Base-by-base conservation (phyloP, 2,888 invertebrate genomes). In the Dorcus parallelipipedus region DNA sequence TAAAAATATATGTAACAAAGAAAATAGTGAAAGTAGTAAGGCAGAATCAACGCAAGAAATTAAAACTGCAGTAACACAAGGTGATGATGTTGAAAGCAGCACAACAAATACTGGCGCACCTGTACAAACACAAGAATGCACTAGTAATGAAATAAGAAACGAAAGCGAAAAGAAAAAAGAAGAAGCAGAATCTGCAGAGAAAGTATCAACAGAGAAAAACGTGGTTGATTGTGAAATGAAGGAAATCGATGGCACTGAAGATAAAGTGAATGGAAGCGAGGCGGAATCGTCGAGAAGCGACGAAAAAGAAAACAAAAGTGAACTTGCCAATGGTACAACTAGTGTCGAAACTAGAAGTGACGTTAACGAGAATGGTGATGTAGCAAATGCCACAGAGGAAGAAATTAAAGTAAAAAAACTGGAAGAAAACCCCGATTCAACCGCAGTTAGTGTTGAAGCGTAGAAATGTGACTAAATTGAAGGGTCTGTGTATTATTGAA, bases 401-500 rank as follows among this genome's bases (percentile, higher is more conserved):
- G 84, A 84, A 61, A 82, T 84, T 66, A 83, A 83, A 78, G 81
- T 82, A 23, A 84, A 84, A 77, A 79, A 82, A 62, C 78, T 84
- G 42, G 78, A 82, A 53, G 78, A 80, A 6, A 81, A 79, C 54
- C 74, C 77, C n/a, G 81, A 79, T 56, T 80, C 80, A 64, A 74
- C 79, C 65, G 77, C 78, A 73, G 81, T 82, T 47, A 64, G 63
- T 68, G 81, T 82, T 65, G 80, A 81, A 67, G 80, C 79, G 70
- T 81, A 82, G 78, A 55, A 26, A 45, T 20, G 42, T 51, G 51
- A 56, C 56, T 56, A 47, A 56, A 52, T 51, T 45, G 40, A 40
- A 47, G 47, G 47, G 51, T 56, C 47, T 51, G 47, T 56, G 56
- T 56, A 56, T 49, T 43, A 56, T 51, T 51, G 50, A 33, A 42